Evolutionary conservation across 1,140 invertebrate genomes (phyloP).

Genomic region (Meteorus sp.): DNA sequence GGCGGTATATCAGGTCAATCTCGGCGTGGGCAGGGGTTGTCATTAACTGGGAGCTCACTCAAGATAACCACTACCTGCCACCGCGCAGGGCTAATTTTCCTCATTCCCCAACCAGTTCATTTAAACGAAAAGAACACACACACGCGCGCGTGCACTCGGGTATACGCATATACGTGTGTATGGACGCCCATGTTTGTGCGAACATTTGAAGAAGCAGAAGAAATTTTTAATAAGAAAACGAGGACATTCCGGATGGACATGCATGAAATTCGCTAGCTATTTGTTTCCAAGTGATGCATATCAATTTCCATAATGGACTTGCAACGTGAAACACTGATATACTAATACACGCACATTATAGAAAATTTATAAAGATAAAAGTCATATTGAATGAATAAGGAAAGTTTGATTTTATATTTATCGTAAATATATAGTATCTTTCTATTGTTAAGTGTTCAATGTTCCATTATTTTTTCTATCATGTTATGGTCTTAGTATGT

Average conservation of each 20-base stretch:
- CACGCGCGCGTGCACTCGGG: not conserved
- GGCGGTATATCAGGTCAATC: slow-evolving; percentile 16
- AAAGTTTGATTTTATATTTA: too few species aligned
- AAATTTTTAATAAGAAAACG: too few species aligned
- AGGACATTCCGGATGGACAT: too few species aligned
- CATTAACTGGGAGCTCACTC: slow-evolving; percentile 58
- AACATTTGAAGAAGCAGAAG: too few species aligned
- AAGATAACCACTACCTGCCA: slow-evolving; percentile 59
- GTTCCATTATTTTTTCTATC: too few species aligned
- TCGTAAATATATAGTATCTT: too few species aligned
- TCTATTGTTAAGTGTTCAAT: too few species aligned
- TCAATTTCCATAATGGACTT: slow-evolving; percentile 44
- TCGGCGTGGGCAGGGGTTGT: slow-evolving; percentile 48
- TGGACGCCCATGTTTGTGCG: too few species aligned
- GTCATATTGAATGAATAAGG: too few species aligned
- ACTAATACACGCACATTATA: not conserved
- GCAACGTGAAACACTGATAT: slow-evolving; percentile 17
- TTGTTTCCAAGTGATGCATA: slow-evolving; percentile 46
- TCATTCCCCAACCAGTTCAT: slow-evolving; percentile 32
- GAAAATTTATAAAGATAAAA: not conserved
- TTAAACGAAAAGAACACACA: not conserved
- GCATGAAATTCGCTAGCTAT: slow-evolving; percentile 21
- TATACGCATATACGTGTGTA: not conserved
- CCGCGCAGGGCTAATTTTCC: slow-evolving; percentile 53
- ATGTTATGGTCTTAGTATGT: too few species aligned